Base-by-base conservation (phyloP, 2,797 vertebrate species). In the Buceros bicornis region DNA sequence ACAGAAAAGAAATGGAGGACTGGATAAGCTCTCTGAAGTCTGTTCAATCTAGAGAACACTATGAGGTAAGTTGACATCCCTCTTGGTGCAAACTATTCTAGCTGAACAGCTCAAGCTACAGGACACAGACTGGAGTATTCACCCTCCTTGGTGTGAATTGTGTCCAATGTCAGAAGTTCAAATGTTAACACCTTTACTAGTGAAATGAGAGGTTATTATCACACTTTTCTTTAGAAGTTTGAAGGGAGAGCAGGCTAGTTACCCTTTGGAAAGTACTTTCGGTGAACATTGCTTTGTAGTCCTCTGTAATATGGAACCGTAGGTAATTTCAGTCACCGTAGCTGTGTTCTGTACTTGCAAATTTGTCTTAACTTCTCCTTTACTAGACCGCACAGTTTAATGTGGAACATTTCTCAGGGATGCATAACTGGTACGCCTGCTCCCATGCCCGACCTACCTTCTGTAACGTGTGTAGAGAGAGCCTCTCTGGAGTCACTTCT, bases 381-480 rank as follows among this genome's bases (percentile, higher is more conserved):
- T 98, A 97, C 97, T 98, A 99, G 99, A 99, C 99, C 95, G 99
- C 99, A 98, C 99, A 99, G 99, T 99, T 99, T 98, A 99, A 99
- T 97, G 99, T 99, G 99, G 99, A 99, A 98, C 99, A 99, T 99
- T 99, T 99, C 99, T 99, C 99, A 99, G 99, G 99, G 98, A 99
- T 99, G 99, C 99, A 99, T 98, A 99, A 99, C 99, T 99, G 99
- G 99, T 99, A 99, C 95, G 99, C 99, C 98, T 99, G 99, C 98
- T 99, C 99, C 97, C 99, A 99, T 6, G 99, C 99, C 97, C 98
- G 99, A 87, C 99, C 99, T 84, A 99, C 99, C 97, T 99, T 99
- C 97, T 99, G 99, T 93, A 99, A 99, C n/a, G 99, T 99, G 92
- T 99, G 99, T 95, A 98, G 99, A 96, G 99, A 99, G 96, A 99